These are phyloP conservation scores for Hydraecia micacea DNA, from an alignment of 2,888 invertebrate species.

Conservation along the genomic window DNA sequence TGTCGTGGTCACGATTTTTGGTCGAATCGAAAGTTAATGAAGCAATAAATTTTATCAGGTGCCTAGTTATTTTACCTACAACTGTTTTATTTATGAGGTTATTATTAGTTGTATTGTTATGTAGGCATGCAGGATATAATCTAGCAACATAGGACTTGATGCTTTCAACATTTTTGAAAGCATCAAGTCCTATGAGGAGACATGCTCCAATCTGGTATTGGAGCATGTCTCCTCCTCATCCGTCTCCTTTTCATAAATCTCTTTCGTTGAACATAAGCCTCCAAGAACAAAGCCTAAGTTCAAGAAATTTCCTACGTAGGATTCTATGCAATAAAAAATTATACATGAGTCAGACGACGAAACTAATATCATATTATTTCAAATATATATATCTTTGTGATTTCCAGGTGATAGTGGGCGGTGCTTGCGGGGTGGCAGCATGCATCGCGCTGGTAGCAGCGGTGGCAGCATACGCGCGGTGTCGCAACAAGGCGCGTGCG, in stretches of 20 bases:
- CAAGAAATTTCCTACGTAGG: not conserved
- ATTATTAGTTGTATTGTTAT: constrained; percentile 2
- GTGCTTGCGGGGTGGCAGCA: constrained; percentile 82
- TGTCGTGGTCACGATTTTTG: constrained; percentile 59
- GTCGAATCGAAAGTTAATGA: constrained; percentile 31
- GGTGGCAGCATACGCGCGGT: constrained; percentile 83
- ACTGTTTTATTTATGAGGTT: constrained; percentile 26
- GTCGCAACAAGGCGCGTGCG: constrained; percentile 76
- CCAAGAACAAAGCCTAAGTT: not conserved
- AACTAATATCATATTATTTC: not conserved
- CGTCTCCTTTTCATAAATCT: not conserved
- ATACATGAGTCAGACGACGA: not conserved
- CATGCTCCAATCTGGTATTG: too few relatives aligned
- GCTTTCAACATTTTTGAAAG: not conserved
- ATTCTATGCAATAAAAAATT: not conserved
- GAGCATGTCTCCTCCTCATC: too few relatives aligned
- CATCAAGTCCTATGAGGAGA: not conserved
- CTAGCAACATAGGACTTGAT: not conserved
- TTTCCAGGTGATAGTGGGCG: constrained; percentile 83
- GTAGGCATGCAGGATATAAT: not conserved
- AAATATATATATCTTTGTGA: not conserved
- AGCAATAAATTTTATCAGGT: constrained; percentile 35
- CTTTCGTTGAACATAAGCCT: not conserved
- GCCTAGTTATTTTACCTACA: constrained; percentile 16
- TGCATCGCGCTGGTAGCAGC: constrained; percentile 83